These are phyloP conservation scores for Neogale vison DNA, from an alignment of 2,113 vertebrate genomes.

Conservation along the genomic window DNA sequence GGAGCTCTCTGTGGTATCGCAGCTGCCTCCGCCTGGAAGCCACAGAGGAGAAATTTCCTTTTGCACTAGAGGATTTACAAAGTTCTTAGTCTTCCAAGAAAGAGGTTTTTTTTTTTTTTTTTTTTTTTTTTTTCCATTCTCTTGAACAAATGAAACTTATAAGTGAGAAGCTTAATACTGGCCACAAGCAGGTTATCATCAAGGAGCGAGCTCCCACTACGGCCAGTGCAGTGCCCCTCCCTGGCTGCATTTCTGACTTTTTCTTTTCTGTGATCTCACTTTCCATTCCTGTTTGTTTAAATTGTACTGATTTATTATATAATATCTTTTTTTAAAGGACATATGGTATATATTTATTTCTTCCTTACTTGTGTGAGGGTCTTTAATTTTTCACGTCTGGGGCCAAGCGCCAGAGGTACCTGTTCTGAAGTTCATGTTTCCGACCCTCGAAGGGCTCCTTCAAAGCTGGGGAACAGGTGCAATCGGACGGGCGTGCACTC, in stretches of 20 bases:
- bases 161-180: not conserved
- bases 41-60: not conserved
- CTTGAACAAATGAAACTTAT: not conserved
- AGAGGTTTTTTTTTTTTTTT: too few relatives aligned
- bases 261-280: not conserved
- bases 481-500: accelerated
- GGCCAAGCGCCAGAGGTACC: not conserved
- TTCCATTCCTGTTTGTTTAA: not conserved
- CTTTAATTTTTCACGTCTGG: not conserved
- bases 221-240: accelerated
- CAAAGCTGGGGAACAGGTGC: too few relatives aligned
- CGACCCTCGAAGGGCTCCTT: not conserved
- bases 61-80: not conserved
- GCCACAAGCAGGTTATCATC: not conserved
- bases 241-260: accelerated
- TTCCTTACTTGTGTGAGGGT: not conserved
- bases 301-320: not conserved
- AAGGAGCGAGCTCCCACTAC: accelerated
- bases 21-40: too few relatives aligned
- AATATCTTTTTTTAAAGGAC: not conserved
- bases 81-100: not conserved
- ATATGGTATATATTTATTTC: not conserved
- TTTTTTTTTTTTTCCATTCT: too few relatives aligned
- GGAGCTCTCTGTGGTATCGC: not conserved
- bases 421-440: not conserved